Base-by-base conservation (phyloP, 2,113 vertebrate species). In the western clawed frog (Xenopus tropicalis) region DNA sequence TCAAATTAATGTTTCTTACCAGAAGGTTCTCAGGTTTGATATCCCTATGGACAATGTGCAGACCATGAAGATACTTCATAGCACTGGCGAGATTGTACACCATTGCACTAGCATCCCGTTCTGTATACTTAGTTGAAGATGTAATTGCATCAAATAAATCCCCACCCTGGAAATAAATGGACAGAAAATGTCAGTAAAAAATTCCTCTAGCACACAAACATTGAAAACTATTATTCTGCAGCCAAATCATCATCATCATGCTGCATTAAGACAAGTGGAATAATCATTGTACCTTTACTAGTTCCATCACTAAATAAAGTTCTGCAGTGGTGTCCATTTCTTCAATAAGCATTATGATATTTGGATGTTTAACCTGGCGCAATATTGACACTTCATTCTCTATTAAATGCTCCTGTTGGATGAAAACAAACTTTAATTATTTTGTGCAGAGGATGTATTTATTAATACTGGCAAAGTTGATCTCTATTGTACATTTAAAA, bases 11-110 rank as follows among this genome's bases (percentile, higher is more conserved):
- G 17, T 37, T 14, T 56, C 78, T 0, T 89, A 99, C 97, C 93
- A 99, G 83, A 62, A 99, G 90, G 78, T 99, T 99, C 84, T 99
- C 97, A 1, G 97, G 97, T 82, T 99, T 99, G 82, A 99, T 96
- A 80, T 99, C 97, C 78, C 97, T 90, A 86, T 99, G 97, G 25
- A 98, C 96, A 0, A 99, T 94, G 87, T 89, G 93, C 81, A 98
- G 92, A 68, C 89, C 72, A 14, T 99, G 97, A 23, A 99, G 93
- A 72, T 99, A 99, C 74, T 92, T 91, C 79, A 98, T 93, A 3
- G 97, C 97, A 0, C 82, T 94, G 12, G 94, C 94, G 8, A 99
- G 87, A 80, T 99, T 95, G 84, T 90, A 92, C 71, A 99, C 93
- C 97, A 99, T 98, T 61, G 92, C 85, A 7, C 94, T 93, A 62